A percentile compares a stretch with the other conserved stretches of the same genome.
phyloP scores from a whole-genome alignment of 2,797 vertebrate genomes.

The Octomys mimax region DNA sequence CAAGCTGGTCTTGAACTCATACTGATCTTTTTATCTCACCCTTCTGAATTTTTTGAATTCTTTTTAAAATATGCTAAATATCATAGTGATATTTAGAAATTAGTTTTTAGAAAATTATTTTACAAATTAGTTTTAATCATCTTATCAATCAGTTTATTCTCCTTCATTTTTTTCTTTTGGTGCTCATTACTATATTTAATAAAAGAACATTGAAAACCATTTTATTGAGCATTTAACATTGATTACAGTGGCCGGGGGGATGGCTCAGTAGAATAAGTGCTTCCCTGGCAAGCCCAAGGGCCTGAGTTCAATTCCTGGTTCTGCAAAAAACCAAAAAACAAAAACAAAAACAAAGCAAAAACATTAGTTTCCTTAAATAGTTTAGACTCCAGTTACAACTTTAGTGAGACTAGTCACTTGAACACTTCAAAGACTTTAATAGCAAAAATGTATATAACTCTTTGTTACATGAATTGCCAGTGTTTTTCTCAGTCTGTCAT shows the following conservation, averaged over 20 bases:
- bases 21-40: background rate
- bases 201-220: background rate
- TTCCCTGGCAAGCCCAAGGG: too few relatives aligned
- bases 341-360: too few relatives aligned
- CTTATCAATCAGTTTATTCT: background rate
- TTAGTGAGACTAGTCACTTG: constrained; percentile 7
- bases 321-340: too few relatives aligned
- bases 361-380: background rate
- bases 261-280: too few relatives aligned
- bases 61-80: constrained; percentile 31
- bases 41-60: background rate
- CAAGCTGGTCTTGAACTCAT: background rate
- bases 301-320: too few relatives aligned
- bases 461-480: background rate
- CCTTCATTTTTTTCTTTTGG: background rate
- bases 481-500: constrained; percentile 40
- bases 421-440: background rate
- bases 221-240: constrained; percentile 38
- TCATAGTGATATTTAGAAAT: background rate
- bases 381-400: constrained; percentile 44
- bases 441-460: constrained; percentile 38
- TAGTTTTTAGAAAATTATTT: background rate
- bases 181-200: constrained; percentile 35
- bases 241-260: background rate
- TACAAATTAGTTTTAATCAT: constrained; percentile 11